Evolutionary conservation across 2,888 invertebrate genomes (phyloP).

Genomic region (Euspilapteryx auroguttella): DNA sequence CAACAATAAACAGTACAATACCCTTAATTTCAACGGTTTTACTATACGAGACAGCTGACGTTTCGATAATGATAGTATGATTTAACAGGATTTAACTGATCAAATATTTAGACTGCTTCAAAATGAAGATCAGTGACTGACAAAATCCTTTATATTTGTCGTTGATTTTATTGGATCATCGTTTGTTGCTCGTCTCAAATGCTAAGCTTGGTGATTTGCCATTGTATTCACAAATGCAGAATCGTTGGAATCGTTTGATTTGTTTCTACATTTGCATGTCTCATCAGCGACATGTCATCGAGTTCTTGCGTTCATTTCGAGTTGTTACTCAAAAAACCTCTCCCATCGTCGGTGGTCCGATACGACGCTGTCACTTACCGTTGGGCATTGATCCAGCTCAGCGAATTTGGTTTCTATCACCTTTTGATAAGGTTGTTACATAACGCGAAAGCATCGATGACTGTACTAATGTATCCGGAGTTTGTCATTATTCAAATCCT

Average conservation of each 20-base stretch:
- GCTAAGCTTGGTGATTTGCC: no score
- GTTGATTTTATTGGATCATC: no score
- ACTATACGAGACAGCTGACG: slow-evolving; percentile 30
- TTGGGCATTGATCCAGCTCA: no score
- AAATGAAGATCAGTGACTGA: no score
- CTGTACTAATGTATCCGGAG: neutral
- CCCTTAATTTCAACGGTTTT: slow-evolving; percentile 23
- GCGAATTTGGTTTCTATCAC: no score
- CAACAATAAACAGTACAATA: slow-evolving; percentile 23
- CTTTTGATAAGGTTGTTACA: no score
- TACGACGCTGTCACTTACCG: slow-evolving; percentile 20
- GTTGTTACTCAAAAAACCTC: slow-evolving; percentile 36
- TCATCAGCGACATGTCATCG: slow-evolving; percentile 24
- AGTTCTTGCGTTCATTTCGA: slow-evolving; percentile 34
- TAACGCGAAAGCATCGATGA: no score
- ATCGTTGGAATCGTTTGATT: neutral
- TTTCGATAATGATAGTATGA: slow-evolving; percentile 18
- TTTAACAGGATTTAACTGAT: no score
- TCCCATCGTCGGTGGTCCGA: slow-evolving; percentile 39
- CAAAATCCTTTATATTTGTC: no score
- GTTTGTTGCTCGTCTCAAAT: no score
- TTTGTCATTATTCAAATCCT: slow-evolving; percentile 2
- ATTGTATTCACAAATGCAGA: no score
- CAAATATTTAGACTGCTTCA: no score
- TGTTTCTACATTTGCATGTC: neutral